Conservation (phyloP, 2,113 vertebrate species). For the Acrocephalus kingi region DNA sequence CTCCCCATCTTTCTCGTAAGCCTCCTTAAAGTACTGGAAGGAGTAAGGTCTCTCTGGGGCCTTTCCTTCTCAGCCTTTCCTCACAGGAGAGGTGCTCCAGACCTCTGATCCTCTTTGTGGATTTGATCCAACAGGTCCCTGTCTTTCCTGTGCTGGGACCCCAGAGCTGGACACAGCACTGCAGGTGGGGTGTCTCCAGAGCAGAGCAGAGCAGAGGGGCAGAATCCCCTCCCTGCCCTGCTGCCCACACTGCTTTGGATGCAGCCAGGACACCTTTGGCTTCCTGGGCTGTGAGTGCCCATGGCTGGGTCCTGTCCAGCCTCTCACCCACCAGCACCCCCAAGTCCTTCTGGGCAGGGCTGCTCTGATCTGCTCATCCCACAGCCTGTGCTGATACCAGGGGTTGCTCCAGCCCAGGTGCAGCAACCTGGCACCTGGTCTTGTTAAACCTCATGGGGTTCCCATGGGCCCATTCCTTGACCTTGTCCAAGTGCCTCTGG, state of each 20-base stretch:
- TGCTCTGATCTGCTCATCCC: not conserved
- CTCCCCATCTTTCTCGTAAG: not conserved
- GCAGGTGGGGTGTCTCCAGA: not conserved
- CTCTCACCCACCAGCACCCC: not conserved
- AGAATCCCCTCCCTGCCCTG: not conserved
- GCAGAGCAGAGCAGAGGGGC: not conserved
- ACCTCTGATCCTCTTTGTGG: not conserved
- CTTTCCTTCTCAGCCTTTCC: not conserved
- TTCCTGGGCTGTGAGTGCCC: not conserved
- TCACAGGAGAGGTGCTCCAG: not conserved
- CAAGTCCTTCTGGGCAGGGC: not conserved
- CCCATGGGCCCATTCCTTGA: rapidly evolving
- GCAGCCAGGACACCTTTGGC: not conserved
- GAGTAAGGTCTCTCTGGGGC: not conserved
- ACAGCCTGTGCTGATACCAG: not conserved
- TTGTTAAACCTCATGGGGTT: not conserved
- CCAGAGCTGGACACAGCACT: not conserved
- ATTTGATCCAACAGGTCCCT: not conserved
- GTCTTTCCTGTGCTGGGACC: not conserved
- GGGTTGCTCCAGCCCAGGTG: too few relatives aligned
- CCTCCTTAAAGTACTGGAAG: not conserved
- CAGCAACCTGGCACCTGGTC: not conserved
- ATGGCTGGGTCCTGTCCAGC: not conserved
- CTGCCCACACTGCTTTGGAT: not conserved
- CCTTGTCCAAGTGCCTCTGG: not conserved